Percentiles rank a stretch among this genome's conserved stretches.
These are phyloP conservation scores for Rhea americana DNA, from an alignment of 2,113 vertebrate species.

Conservation along the genomic window DNA sequence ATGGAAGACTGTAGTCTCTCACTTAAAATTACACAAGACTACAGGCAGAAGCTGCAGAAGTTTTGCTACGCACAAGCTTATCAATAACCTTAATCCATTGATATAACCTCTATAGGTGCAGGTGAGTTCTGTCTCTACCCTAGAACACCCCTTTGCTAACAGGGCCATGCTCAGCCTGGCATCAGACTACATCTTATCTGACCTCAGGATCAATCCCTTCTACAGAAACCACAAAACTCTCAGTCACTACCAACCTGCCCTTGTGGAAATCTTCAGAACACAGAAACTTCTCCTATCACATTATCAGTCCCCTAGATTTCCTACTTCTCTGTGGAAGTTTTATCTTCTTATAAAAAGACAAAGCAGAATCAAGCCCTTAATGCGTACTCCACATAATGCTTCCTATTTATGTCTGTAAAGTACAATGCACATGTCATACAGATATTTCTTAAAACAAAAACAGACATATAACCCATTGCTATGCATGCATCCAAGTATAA, in stretches of 20 bases:
- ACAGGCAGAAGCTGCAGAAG: neutral
- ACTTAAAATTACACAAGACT: fast-evolving
- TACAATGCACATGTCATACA: neutral
- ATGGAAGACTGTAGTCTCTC: neutral
- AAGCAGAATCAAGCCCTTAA: neutral
- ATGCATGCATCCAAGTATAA: neutral
- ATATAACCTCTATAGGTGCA: fast-evolving
- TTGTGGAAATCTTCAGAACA: neutral
- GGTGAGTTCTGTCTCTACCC: neutral
- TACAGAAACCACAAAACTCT: neutral
- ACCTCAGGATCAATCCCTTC: neutral
- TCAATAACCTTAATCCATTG: neutral
- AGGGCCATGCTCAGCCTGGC: neutral
- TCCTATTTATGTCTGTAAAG: neutral
- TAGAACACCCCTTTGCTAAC: fast-evolving
- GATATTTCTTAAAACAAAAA: neutral
- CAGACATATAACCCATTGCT: neutral
- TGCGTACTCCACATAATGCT: neutral
- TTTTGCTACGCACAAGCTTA: neutral
- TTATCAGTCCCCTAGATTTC: neutral
- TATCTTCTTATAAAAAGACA: neutral
- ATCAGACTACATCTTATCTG: fast-evolving
- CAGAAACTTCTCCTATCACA: neutral
- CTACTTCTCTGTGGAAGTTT: neutral
- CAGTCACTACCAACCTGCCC: neutral